A percentile compares a stretch with the other conserved stretches of the same genome.
These are phyloP conservation scores for human DNA, from an alignment of 2,113 vertebrate genomes.

Conservation along the genomic window DNA sequence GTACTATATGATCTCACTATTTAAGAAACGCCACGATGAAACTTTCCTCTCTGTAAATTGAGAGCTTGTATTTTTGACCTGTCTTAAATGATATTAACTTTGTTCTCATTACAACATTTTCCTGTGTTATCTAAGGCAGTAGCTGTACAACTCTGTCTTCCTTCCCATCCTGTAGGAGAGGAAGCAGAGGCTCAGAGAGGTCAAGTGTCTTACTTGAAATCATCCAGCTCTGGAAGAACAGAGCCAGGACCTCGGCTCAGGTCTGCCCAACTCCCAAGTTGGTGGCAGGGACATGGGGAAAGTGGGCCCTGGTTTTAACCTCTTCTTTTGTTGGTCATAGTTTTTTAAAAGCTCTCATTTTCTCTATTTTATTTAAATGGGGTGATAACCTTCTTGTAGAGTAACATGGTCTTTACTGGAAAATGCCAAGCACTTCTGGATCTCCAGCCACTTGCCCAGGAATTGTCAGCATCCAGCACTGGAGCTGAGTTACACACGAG, in stretches of 20 bases:
- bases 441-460: neutral
- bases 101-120: neutral
- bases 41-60: neutral
- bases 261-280: neutral
- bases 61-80: neutral
- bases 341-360: neutral
- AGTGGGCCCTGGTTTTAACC: neutral
- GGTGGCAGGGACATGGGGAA: neutral
- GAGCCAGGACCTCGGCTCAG: neutral
- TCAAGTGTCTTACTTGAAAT: neutral
- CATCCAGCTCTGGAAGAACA: neutral
- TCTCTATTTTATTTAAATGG: neutral
- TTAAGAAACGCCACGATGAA: neutral
- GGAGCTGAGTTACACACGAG: accelerated
- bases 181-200: neutral
- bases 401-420: neutral
- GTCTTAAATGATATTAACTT: neutral
- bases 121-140: neutral
- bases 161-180: neutral
- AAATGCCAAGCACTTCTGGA: neutral
- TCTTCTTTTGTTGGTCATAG: neutral
- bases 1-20: neutral
- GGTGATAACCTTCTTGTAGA: neutral
- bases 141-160: neutral
- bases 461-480: neutral